These are phyloP conservation scores for Myodes glareolus DNA, from an alignment of 2,113 vertebrate species.

Conservation along the genomic window DNA sequence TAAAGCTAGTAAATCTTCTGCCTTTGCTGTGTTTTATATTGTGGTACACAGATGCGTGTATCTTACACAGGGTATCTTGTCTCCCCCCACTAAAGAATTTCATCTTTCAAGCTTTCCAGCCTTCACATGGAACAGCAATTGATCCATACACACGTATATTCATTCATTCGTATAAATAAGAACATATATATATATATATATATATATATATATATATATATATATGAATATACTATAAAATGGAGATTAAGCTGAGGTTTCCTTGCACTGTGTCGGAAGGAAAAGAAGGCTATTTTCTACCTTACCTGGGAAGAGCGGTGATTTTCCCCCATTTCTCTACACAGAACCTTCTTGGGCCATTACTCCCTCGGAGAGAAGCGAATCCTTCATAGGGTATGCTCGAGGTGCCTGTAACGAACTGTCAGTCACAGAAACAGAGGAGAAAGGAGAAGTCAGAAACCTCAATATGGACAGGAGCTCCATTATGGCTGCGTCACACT, in stretches of 20 bases:
- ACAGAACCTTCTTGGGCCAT: conserved; percentile 96
- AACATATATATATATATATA: too few species aligned
- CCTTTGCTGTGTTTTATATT: neutral
- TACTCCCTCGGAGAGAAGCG: conserved; percentile 96
- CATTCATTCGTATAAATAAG: neutral
- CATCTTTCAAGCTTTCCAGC: neutral
- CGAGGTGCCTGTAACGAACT: conserved; percentile 99
- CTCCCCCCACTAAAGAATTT: neutral
- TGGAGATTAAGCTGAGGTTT: neutral
- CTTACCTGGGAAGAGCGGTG: conserved; percentile 97
- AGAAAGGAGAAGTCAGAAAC: neutral
- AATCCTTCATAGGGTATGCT: conserved; percentile 99
- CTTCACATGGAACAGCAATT: conserved; percentile 19
- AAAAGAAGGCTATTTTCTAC: conserved; percentile 1
- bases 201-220: neutral
- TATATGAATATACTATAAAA: neutral
- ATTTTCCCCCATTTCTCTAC: conserved; percentile 99
- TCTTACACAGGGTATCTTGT: neutral
- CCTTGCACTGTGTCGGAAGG: neutral
- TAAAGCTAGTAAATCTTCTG: neutral
- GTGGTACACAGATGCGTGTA: neutral
- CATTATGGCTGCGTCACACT: rapidly evolving
- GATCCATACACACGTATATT: neutral
- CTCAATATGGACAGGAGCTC: neutral
- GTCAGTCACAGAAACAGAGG: conserved; percentile 59